Conservation (phyloP, 1,140 invertebrate species). For the Leptonema lineaticorne region DNA sequence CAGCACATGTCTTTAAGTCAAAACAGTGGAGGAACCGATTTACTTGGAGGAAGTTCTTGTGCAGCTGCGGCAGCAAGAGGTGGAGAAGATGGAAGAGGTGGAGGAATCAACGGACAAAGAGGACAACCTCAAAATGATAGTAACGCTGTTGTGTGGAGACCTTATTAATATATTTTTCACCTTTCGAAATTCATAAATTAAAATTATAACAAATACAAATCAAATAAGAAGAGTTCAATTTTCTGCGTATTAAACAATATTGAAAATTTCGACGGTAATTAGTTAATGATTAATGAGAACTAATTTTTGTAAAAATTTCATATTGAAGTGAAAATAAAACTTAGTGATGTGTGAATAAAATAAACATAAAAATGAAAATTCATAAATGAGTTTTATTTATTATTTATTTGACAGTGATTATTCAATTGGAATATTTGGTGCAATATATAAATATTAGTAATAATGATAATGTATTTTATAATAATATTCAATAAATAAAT, state of each 20-base stretch:
- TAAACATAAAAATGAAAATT: too few species aligned
- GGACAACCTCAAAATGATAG: constrained; percentile 65
- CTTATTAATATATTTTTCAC: constrained; percentile 46
- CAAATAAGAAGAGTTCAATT: neutral
- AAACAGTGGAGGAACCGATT: constrained; percentile 53
- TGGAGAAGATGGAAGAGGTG: constrained; percentile 55
- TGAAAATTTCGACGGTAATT: neutral
- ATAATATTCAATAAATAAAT: too few species aligned
- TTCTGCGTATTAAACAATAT: too few species aligned
- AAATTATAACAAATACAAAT: too few species aligned
- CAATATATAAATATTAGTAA: too few species aligned
- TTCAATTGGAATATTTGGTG: too few species aligned
- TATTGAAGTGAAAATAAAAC: too few species aligned
- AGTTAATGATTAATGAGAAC: neutral
- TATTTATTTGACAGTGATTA: too few species aligned
- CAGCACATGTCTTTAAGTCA: constrained; percentile 56
- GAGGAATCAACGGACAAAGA: constrained; percentile 59
- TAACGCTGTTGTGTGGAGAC: constrained; percentile 67
- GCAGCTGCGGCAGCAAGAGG: constrained; percentile 62
- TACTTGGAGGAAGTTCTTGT: constrained; percentile 62
- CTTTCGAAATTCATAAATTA: too few species aligned
- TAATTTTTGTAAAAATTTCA: neutral
- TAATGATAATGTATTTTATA: too few species aligned
- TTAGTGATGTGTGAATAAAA: too few species aligned
- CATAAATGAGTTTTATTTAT: too few species aligned